Evolutionary conservation across 2,113 vertebrate genomes (phyloP), one percentile per base, ranked within the genome.

Genomic region (Porphyrio hochstetteri): DNA sequence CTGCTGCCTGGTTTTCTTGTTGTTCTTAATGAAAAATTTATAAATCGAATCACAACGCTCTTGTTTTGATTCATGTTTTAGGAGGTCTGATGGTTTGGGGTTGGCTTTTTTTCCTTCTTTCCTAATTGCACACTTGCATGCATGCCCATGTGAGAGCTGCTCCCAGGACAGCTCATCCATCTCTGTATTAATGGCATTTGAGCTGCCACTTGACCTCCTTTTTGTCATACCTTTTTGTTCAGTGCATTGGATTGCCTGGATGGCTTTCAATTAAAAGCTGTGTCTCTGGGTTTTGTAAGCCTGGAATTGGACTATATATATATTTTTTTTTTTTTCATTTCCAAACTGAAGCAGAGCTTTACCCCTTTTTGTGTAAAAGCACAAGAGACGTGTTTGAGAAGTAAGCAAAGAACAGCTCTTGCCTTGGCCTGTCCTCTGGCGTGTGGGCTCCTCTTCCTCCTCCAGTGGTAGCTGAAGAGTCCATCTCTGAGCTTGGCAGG

Each of bases 121-220:
- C 36, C 18, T 86, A 75, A 84, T 57, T 80, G 59, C 12, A 59
- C 0, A 0, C 91, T 86, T 95, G 35, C 64, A 38, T 83, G 46
- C 36, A 35, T 60, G 64, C 78, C 64, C 56, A 7, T 38, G 28
- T 88, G 86, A 78, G 52, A 86, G 20, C 64, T 71, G 55, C 79
- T 96, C 76, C 75, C 71, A 27, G 68, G 64, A 56, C 64, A 69
- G 70, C 56, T 82, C 78, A 91, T 56, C 44, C 11, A 76, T 63
- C 2, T 0, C 55, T 82, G 7, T 55, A 6, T 80, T 69, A 85
- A 82, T 65, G 82, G 55, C 7, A 0, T 86, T 72, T 71, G 57
- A 83, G 57, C 67, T 86, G 38, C 63, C 50, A 68, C 77, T 87
- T 92, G 85, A 80, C 68, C 79, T 93, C 42, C 29, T 93, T 97